A percentile compares a stretch with the other conserved stretches of the same genome.
phyloP scores from a whole-genome alignment of 2,797 vertebrate species.

The Tauraco hartlaubi region DNA sequence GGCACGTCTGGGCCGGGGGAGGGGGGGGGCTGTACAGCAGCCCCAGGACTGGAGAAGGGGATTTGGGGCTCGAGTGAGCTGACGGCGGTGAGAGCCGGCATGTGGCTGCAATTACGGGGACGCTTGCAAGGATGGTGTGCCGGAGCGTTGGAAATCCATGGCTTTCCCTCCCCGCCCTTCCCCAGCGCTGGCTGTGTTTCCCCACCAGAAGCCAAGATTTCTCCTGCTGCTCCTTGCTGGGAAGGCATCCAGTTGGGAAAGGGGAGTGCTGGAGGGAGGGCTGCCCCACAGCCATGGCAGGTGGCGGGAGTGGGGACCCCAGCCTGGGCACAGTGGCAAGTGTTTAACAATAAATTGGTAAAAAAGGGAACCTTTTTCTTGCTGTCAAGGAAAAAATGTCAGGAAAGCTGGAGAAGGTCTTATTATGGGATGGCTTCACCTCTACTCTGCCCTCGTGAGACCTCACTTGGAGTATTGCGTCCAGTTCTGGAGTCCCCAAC shows the following conservation, averaged over 20 bases:
- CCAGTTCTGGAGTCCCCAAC: too few species aligned
- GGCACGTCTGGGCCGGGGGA: neutral
- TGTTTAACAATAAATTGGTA: neutral
- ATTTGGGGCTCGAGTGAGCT: neutral
- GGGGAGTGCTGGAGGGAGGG: neutral
- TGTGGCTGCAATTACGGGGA: conserved; percentile 61
- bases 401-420: neutral
- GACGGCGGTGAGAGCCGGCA: neutral
- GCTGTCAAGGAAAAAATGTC: fast-evolving
- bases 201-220: conserved; percentile 47
- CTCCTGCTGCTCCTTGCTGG: conserved; percentile 59
- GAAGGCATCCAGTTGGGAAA: conserved; percentile 6
- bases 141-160: neutral
- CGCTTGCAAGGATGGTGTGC: neutral
- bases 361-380: neutral
- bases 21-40: neutral
- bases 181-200: neutral
- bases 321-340: neutral
- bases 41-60: neutral
- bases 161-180: conserved; percentile 16
- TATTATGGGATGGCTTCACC: neutral
- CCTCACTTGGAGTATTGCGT: too few species aligned
- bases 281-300: neutral
- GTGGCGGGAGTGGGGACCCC: neutral
- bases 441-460: too few species aligned